Evolutionary conservation across 2,113 vertebrate species (phyloP).

Genomic region (Vulpes ferrilata): DNA sequence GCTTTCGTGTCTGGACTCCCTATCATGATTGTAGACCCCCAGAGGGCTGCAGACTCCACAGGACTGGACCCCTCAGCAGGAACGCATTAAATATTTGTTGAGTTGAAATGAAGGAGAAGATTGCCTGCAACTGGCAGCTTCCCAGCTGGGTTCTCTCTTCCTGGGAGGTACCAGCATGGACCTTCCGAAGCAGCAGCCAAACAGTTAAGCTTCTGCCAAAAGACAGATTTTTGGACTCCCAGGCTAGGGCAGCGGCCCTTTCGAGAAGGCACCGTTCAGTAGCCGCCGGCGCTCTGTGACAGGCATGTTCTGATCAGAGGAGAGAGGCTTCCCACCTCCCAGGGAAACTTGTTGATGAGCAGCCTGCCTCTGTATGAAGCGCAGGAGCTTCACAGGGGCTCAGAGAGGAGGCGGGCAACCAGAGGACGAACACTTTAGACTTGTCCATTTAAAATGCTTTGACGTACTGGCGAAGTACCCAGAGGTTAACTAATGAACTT

Average conservation of each 20-base stretch:
- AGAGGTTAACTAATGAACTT: conserved; percentile 82
- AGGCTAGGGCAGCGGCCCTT: neutral
- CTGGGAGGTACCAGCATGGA: neutral
- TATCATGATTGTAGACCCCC: conserved; percentile 41
- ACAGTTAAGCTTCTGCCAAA: conserved; percentile 37
- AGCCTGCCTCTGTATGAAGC: neutral
- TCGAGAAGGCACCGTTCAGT: neutral
- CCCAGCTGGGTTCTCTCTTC: neutral
- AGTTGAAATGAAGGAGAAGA: conserved; percentile 74
- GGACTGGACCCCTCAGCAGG: conserved; percentile 53
- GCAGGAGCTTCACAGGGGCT: conserved; percentile 28
- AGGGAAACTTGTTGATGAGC: conserved; percentile 63
- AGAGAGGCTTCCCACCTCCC: conserved; percentile 68
- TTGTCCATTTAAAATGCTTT: conserved; percentile 67
- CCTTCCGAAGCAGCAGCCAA: conserved; percentile 26
- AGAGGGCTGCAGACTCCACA: conserved; percentile 54
- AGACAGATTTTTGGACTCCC: conserved; percentile 33
- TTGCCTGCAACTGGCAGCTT: conserved; percentile 56
- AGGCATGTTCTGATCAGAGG: conserved; percentile 78
- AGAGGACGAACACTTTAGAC: conserved; percentile 55
- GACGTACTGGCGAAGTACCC: conserved; percentile 61
- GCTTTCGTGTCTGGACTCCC: conserved; percentile 49
- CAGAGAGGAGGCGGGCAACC: neutral
- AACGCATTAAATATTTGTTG: conserved; percentile 34
- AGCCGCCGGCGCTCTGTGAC: neutral